Percentiles rank a stretch among this genome's conserved stretches.
Conservation (phyloP, 2,113 vertebrate genomes). For the Hipposideros armiger region DNA sequence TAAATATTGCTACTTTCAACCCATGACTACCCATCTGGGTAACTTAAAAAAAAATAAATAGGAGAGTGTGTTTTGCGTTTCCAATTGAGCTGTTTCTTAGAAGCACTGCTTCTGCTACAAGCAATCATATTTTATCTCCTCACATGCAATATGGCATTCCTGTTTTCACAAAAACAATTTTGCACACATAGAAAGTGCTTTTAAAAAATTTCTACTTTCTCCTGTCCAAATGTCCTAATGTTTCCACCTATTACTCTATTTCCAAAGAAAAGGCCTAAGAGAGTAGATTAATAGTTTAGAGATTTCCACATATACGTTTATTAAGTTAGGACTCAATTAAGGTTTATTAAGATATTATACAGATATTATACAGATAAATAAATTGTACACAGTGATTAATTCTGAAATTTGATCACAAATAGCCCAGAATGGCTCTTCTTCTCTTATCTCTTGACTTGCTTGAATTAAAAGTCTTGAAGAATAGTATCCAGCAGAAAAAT, state of each 20-base stretch:
- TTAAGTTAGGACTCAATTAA: conserved; percentile 4
- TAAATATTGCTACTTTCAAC: conserved; percentile 14
- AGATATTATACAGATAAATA: not conserved
- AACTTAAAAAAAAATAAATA: conserved; percentile 38
- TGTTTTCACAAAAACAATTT: conserved; percentile 42
- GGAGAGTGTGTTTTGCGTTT: conserved; percentile 15
- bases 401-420: conserved; percentile 42
- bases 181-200: not conserved
- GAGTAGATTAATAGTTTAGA: not conserved
- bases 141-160: not conserved
- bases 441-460: not conserved
- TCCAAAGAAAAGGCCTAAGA: not conserved
- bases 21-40: not conserved
- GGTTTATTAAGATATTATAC: not conserved
- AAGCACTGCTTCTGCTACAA: not conserved
- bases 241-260: not conserved
- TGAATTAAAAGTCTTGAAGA: not conserved
- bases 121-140: conserved; percentile 32
- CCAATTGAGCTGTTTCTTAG: not conserved
- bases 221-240: not conserved
- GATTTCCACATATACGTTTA: not conserved
- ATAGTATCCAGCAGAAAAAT: not conserved
- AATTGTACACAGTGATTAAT: not conserved
- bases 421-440: not conserved
- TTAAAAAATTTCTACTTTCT: conserved; percentile 6